Conservation (phyloP, 2,113 vertebrate genomes). For the Paralichthys olivaceus region DNA sequence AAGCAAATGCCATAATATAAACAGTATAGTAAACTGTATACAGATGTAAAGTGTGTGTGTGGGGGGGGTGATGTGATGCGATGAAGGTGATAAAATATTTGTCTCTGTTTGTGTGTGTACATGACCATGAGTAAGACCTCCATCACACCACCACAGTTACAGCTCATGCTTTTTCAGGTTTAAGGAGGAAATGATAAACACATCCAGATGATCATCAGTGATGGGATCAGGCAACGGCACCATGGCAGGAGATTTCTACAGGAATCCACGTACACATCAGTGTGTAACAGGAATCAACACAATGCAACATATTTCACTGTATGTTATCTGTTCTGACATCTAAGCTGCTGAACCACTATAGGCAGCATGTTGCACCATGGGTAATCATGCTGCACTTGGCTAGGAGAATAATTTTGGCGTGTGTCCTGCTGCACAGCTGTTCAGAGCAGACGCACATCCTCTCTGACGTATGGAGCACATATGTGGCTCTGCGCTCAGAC, state of each 20-base stretch:
- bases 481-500: conserved; percentile 53
- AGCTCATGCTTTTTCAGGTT: conserved; percentile 16
- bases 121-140: background rate
- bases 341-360: background rate
- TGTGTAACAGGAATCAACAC: background rate
- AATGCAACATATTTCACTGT: background rate
- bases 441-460: conserved; percentile 47
- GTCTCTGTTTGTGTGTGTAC: background rate
- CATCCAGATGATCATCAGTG: conserved; percentile 3
- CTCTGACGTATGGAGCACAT: conserved; percentile 60
- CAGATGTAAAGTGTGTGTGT: background rate
- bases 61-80: background rate
- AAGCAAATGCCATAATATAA: no score
- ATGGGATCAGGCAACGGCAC: background rate
- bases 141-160: background rate
- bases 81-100: background rate
- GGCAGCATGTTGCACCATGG: conserved; percentile 22
- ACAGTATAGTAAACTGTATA: background rate
- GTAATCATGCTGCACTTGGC: conserved; percentile 26
- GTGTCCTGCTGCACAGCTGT: conserved; percentile 61
- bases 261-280: background rate
- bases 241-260: background rate
- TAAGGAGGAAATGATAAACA: conserved; percentile 1
- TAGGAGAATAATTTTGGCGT: conserved; percentile 40
- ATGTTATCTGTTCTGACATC: background rate